Base-by-base conservation (phyloP, 2,797 vertebrate species). In the Antennarius maculatus region DNA sequence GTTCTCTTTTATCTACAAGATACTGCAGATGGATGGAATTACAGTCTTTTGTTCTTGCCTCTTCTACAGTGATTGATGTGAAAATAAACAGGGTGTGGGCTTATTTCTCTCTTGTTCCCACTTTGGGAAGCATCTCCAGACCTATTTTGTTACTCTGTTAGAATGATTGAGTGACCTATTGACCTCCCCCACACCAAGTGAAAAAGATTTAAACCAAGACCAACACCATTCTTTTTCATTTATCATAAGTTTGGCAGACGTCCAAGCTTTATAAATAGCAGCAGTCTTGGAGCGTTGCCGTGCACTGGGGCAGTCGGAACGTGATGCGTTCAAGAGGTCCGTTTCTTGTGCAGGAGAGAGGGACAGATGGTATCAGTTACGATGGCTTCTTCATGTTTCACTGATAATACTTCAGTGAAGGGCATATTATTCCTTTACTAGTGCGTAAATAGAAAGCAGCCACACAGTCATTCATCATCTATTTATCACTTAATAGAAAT, bases 251-350 rank as follows among this genome's bases (percentile, higher is more conserved):
- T 66, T 58, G 66, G 66, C 52, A 65, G 29, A 48, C 43, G 6
- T 71, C 58, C 73, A 70, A 5, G 65, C 28, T 43, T n/a, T 72
- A 77, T 69, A 71, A 78, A 80, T 70, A 81, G 62, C 48, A 17
- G 15, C 57, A 13, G 54, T 62, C 37, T 46, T 60, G 23, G 54
- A 45, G n/a, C 28, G 58, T 59, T 61, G 61, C 43, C 61, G 16
- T 69, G 60, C 6, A 3, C 63, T n/a, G 7, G 53, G 52, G 61
- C 61, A 43, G 61, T 3, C 11, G 50, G 39, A 68, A 49, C 46
- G 29, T 64, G 18, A 63, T 27, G 17, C 18, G 34, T 64, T 66
- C 47, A 71, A 18, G 27, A 47, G 57, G 57, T 17, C 29, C 16
- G 13, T 59, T 77, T 27, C 18, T 17, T 16, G 17, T 59, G 60